Conservation (phyloP, 2,888 invertebrate species). For the Drosophila ezoana region DNA sequence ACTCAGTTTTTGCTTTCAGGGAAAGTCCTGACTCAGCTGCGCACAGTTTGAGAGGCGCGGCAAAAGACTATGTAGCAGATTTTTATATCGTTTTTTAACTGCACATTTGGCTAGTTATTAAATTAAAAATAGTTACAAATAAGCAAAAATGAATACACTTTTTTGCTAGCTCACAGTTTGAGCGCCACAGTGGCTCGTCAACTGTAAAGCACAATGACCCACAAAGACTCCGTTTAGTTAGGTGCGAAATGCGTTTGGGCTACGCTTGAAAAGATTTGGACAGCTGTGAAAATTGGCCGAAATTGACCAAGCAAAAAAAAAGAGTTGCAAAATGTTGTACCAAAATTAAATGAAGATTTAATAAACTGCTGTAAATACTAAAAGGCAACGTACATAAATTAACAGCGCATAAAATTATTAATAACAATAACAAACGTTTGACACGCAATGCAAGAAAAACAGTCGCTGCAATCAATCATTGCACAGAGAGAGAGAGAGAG, state of each 20-base stretch:
- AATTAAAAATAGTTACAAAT: no score
- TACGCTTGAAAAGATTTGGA: conserved; percentile 8
- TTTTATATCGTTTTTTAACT: no score
- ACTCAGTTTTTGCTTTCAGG: conserved; percentile 22
- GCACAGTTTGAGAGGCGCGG: neutral
- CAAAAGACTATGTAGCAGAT: no score
- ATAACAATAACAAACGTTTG: conserved; percentile 21
- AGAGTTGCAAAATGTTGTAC: neutral
- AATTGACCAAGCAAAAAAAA: neutral
- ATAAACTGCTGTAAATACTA: conserved; percentile 35
- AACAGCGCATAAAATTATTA: conserved; percentile 70
- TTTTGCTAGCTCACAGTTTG: neutral
- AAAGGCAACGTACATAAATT: conserved; percentile 59
- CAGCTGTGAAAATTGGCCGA: neutral
- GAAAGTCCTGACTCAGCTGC: conserved; percentile 27
- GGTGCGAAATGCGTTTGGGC: conserved; percentile 10
- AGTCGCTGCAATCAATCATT: conserved; percentile 57
- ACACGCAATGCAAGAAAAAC: conserved; percentile 50
- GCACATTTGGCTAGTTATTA: no score
- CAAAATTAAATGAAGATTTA: conserved; percentile 17
- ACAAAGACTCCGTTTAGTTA: neutral
- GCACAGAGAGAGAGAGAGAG: conserved; percentile 16
- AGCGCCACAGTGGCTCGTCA: neutral
- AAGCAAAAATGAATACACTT: no score
- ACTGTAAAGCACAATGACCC: neutral